These are phyloP conservation scores for Chiridota heheva DNA, from an alignment of 35 echinoderm and acorn worm genomes.

Conservation along the genomic window DNA sequence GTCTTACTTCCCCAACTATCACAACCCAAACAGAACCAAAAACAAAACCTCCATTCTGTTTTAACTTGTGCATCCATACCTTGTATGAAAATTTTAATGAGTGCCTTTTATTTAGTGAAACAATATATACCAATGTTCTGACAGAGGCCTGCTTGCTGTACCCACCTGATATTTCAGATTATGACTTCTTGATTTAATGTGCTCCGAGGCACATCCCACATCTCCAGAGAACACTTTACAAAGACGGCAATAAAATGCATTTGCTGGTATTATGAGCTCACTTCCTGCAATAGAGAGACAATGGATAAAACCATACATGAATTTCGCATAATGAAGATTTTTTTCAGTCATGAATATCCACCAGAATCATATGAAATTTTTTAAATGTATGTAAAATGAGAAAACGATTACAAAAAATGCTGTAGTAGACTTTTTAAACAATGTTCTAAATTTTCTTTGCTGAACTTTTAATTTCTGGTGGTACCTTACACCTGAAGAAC, in stretches of 20 bases:
- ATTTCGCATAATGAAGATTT: background rate
- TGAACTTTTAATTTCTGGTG: background rate
- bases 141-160: too few relatives aligned
- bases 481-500: too few relatives aligned
- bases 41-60: too few relatives aligned
- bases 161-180: constrained; percentile 86
- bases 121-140: too few relatives aligned
- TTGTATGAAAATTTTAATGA: too few relatives aligned
- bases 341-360: background rate
- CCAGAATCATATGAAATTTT: background rate
- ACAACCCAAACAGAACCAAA: too few relatives aligned
- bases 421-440: background rate
- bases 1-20: too few relatives aligned
- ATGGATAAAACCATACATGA: background rate
- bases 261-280: constrained; percentile 84
- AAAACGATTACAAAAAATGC: background rate
- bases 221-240: constrained; percentile 87
- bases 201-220: constrained; percentile 75
- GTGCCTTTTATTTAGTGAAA: too few relatives aligned
- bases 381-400: background rate
- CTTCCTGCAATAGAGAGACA: constrained; percentile 43
- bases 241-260: constrained; percentile 87
- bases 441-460: background rate
- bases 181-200: constrained; percentile 69
- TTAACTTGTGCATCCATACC: too few relatives aligned